Conservation (phyloP, 2,113 vertebrate genomes). For the Choloepus hoffmanni region DNA sequence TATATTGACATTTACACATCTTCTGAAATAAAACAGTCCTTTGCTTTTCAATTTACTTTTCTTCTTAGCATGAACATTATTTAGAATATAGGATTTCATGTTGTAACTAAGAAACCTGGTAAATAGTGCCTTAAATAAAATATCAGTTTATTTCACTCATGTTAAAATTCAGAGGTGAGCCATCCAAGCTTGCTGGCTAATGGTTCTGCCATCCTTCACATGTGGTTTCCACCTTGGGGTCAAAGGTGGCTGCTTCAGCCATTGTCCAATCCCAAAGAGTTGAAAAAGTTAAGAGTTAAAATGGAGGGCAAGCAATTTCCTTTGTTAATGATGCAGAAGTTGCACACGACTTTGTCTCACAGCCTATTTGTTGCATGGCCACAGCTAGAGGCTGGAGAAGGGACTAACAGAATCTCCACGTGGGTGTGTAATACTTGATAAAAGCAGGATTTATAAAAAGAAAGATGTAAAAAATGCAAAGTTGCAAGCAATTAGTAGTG, state of each 20-base stretch:
- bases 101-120: not conserved
- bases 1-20: not conserved
- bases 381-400: not conserved
- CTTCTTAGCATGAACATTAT: not conserved
- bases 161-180: not conserved
- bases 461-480: not conserved
- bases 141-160: not conserved
- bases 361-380: not conserved
- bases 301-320: not conserved
- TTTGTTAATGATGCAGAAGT: not conserved
- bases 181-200: not conserved
- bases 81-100: not conserved
- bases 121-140: not conserved
- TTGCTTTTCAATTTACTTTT: slow-evolving; percentile 32
- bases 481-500: not conserved
- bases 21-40: not conserved
- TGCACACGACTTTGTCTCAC: not conserved
- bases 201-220: not conserved
- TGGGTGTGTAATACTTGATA: not conserved
- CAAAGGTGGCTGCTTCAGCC: not conserved
- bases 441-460: not conserved
- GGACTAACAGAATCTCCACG: not conserved
- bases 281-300: not conserved
- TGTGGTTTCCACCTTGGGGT: not conserved
- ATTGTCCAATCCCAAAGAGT: not conserved